Conservation (phyloP, 2,113 vertebrate genomes). For the Macroglossus sobrinus region DNA sequence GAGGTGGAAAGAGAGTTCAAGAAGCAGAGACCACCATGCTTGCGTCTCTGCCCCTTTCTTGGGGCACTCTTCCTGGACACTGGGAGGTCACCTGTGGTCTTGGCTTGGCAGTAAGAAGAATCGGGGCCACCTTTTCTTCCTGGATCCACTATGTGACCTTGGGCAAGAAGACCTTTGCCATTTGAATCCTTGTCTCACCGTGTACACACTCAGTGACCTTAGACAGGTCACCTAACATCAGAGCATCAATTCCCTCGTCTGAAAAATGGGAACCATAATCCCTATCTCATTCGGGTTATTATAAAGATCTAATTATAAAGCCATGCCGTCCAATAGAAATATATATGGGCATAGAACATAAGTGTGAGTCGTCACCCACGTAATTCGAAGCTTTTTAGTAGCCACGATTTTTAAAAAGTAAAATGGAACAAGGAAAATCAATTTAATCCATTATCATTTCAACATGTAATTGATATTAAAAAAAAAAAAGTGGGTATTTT, state of each 20-base stretch:
- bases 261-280: background rate
- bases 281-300: background rate
- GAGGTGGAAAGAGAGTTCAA: background rate
- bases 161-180: background rate
- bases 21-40: background rate
- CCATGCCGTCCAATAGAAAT: background rate
- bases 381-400: background rate
- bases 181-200: background rate
- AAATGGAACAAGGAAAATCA: background rate
- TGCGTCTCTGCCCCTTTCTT: fast-evolving
- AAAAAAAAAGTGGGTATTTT: background rate
- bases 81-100: background rate
- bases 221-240: background rate
- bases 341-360: no score
- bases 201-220: background rate
- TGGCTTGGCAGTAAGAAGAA: background rate
- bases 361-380: background rate
- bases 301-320: background rate
- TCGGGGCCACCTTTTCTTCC: background rate
- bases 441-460: background rate
- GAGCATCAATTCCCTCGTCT: background rate
- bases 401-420: background rate
- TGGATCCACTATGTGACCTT: background rate
- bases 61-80: no score
- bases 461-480: background rate